phyloP scores from a whole-genome alignment of 2,797 vertebrate genomes.

The Pogonophryne albipinna region DNA sequence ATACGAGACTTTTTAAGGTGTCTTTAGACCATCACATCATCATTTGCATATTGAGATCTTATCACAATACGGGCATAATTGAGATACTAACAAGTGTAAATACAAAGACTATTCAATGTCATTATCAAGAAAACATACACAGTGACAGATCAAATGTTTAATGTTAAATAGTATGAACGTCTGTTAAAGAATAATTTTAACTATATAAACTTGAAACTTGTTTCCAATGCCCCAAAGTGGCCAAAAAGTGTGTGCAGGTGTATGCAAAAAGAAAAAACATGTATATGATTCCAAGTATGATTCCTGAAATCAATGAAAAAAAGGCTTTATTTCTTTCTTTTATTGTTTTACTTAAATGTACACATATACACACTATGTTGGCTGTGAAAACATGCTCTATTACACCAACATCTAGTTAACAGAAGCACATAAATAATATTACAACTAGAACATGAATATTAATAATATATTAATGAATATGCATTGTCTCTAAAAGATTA shows the following conservation, averaged over 20 bases:
- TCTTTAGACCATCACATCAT: neutral
- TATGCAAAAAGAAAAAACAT: neutral
- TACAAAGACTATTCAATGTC: neutral
- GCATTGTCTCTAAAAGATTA: neutral
- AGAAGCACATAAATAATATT: neutral
- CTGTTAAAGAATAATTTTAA: neutral
- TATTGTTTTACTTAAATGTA: neutral
- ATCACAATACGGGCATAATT: too few relatives aligned
- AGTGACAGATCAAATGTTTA: too few relatives aligned
- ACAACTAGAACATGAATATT: neutral
- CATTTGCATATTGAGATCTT: too few relatives aligned
- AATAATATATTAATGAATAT: neutral
- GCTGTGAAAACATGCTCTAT: neutral
- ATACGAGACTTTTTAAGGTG: neutral
- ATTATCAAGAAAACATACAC: too few relatives aligned
- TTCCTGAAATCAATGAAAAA: neutral
- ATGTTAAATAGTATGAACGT: too few relatives aligned
- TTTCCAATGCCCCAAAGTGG: neutral
- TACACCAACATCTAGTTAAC: neutral
- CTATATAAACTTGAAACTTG: neutral
- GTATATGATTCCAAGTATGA: neutral
- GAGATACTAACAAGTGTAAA: neutral
- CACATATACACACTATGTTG: neutral
- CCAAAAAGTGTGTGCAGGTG: neutral
- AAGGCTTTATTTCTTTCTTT: neutral